Evolutionary conservation across 2,797 vertebrate species (phyloP).

Genomic region (Momotus momota): DNA sequence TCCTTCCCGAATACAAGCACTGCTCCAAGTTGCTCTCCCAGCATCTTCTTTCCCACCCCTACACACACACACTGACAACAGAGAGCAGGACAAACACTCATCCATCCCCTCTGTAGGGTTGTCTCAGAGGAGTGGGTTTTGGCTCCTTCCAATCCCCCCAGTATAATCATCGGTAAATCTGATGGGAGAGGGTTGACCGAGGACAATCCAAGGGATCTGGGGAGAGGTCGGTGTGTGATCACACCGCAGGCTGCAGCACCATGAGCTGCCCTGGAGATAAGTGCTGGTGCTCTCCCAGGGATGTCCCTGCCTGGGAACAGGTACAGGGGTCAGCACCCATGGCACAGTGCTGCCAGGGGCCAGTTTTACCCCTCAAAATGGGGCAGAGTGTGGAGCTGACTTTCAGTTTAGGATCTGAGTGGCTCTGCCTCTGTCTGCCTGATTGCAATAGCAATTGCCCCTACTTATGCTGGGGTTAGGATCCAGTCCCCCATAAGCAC

Average conservation of each 20-base stretch:
- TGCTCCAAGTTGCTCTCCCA: neutral
- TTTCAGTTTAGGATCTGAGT: neutral
- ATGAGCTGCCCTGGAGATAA: fast-evolving
- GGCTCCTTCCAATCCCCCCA: neutral
- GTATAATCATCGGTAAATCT: neutral
- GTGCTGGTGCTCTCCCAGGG: neutral
- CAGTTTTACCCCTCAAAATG: neutral
- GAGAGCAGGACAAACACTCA: neutral
- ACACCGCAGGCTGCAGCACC: neutral
- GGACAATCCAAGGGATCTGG: fast-evolving
- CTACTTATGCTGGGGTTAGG: neutral
- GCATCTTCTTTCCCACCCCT: neutral
- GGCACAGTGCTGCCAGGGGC: neutral
- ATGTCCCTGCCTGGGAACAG: neutral
- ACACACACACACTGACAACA: neutral
- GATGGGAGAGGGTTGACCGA: neutral
- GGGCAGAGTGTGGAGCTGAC: neutral
- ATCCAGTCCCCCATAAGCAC: neutral
- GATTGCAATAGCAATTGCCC: neutral
- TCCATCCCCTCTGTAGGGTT: neutral
- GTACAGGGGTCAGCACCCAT: fast-evolving
- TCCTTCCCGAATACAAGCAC: fast-evolving
- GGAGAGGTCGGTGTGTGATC: neutral
- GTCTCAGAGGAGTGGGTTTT: neutral
- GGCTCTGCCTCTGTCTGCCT: neutral